Evolutionary conservation across 2,888 invertebrate genomes (phyloP), one percentile per base, ranked within the genome.

Genomic region (Drosophila falleni): DNA sequence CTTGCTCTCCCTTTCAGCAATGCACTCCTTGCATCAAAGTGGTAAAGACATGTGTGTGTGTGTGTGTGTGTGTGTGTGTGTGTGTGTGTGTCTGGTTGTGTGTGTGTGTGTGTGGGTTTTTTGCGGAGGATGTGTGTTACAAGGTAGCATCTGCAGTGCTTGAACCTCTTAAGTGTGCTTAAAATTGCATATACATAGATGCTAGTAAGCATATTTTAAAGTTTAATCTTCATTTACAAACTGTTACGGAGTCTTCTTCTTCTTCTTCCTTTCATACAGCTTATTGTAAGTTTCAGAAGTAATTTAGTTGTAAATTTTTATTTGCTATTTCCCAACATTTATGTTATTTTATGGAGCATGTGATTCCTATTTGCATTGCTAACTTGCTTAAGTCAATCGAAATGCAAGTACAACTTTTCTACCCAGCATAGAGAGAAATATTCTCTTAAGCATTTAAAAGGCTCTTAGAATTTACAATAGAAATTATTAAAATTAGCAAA

Each of bases 221-320:
- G 39, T 35, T 41, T 56, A 59, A 78, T 66, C 61, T 51, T 23
- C 58, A 51, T 65, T 58, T 72, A 46, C 31, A 29, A 58, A 61
- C 39, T 19, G 37, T 39, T 16, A 29, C 19, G 37, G 29, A 59
- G 50, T 26, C 33, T 23, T 11, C 33, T 33, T 51, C 15, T 6
- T 26, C 33, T 23, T 11, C 33, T 33, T 51, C 15, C 10, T 60
- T 23, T 19, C 9, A 13, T 11, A 13, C 42, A 42, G 42, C 11
- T 13, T 42, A 42, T 19, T 42, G 13, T 5, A 10, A 49, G 35
- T 39, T 39, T 23, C 29, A 41, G 9, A 13, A 39, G 10, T 35
- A 26, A 33, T 44, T 13, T 11, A 54, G 23, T 47, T 58, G 23
- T 2, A 58, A 31, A 58, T 19, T 33, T 46, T 23, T 11, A 26